A percentile compares a stretch with the other conserved stretches of the same genome.
Evolutionary conservation across 2,888 invertebrate species (phyloP).

Genomic region (Microlaimidae sp.): DNA sequence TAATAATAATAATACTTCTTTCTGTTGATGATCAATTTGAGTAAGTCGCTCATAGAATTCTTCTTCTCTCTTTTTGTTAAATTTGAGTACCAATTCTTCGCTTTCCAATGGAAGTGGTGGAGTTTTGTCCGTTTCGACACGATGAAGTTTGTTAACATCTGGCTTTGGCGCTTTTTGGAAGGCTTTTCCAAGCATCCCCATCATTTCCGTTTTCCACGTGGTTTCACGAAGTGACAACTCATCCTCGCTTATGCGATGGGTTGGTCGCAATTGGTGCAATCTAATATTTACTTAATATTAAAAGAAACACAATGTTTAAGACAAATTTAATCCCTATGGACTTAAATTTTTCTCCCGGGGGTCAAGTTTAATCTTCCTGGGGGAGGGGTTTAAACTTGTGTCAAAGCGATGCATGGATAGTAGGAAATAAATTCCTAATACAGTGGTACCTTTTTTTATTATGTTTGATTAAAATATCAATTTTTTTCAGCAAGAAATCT

Average conservation of each 20-base stretch:
- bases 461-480: too few species aligned
- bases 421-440: too few species aligned
- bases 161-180: constrained; percentile 31
- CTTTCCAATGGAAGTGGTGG: constrained; percentile 31
- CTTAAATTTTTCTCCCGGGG: too few species aligned
- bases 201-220: constrained; percentile 24
- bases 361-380: too few species aligned
- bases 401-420: too few species aligned
- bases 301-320: too few species aligned
- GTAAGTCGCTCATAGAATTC: not conserved
- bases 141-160: constrained; percentile 28
- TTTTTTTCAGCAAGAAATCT: too few species aligned
- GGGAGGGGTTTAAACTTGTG: too few species aligned
- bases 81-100: constrained; percentile 33
- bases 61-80: constrained; percentile 23
- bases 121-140: constrained; percentile 25
- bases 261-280: constrained; percentile 26
- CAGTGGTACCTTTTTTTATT: too few species aligned
- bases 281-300: too few species aligned
- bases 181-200: constrained; percentile 30
- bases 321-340: too few species aligned
- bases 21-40: not conserved
- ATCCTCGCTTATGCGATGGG: constrained; percentile 24
- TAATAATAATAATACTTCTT: too few species aligned
- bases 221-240: constrained; percentile 23